These are phyloP conservation scores for Sisor rabdophorus DNA, from an alignment of 2,113 vertebrate species.

Conservation along the genomic window DNA sequence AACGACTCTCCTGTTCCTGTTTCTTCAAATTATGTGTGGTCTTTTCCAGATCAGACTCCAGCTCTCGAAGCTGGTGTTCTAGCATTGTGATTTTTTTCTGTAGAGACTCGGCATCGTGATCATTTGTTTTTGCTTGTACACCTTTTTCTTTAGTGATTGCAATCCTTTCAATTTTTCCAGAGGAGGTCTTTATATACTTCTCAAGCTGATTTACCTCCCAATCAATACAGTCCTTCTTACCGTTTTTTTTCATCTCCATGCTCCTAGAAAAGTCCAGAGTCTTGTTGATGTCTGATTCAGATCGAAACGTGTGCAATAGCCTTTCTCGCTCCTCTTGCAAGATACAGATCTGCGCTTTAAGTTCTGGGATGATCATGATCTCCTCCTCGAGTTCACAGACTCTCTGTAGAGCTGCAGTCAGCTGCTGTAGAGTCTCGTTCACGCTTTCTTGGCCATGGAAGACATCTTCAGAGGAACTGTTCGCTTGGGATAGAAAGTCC, in stretches of 20 bases:
- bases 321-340: conserved; percentile 64
- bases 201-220: conserved; percentile 44
- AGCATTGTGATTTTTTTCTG: conserved; percentile 75
- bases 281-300: conserved; percentile 11
- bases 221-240: conserved; percentile 42
- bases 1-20: conserved; percentile 72
- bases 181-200: conserved; percentile 41
- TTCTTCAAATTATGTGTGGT: conserved; percentile 66
- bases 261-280: neutral
- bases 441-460: conserved; percentile 40
- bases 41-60: conserved; percentile 71
- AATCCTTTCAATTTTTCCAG: conserved; percentile 33
- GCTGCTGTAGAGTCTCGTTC: conserved; percentile 57
- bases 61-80: conserved; percentile 75
- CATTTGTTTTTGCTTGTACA: neutral
- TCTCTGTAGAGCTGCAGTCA: conserved; percentile 59
- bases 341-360: conserved; percentile 64
- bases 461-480: conserved; percentile 52
- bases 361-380: conserved; percentile 65
- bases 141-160: neutral
- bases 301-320: conserved; percentile 55
- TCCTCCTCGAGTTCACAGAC: conserved; percentile 67
- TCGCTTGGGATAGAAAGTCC: conserved; percentile 56
- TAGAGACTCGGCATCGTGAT: conserved; percentile 54
- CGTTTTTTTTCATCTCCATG: conserved; percentile 12